A percentile compares a stretch with the other conserved stretches of the same genome.
Conservation (phyloP, 2,888 invertebrate genomes). For the Parapristionchus giblindavisi region DNA sequence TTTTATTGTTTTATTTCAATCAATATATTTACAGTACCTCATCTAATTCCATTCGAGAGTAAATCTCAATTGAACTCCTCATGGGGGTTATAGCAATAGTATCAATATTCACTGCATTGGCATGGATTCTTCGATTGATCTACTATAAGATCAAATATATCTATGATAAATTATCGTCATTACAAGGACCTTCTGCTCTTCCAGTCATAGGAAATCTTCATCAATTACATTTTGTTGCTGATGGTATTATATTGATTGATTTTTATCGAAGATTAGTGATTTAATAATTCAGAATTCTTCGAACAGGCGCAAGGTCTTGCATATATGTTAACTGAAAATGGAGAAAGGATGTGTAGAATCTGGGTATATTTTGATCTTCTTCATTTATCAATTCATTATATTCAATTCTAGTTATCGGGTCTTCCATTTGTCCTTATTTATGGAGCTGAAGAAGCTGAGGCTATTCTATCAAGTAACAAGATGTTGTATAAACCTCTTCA, state of each 20-base stretch:
- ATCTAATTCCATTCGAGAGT: no score
- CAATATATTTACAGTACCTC: no score
- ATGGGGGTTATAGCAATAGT: conserved; percentile 22
- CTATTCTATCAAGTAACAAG: conserved; percentile 69
- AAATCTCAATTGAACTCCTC: neutral
- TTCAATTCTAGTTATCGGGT: conserved; percentile 38
- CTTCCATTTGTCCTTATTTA: conserved; percentile 67
- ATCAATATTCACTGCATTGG: neutral
- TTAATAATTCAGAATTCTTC: conserved; percentile 61
- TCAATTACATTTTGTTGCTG: conserved; percentile 65
- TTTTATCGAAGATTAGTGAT: neutral
- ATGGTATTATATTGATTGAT: conserved; percentile 43
- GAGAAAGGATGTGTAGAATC: conserved; percentile 59
- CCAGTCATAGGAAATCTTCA: conserved; percentile 66
- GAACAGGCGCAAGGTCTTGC: conserved; percentile 67
- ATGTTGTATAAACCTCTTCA: conserved; percentile 71
- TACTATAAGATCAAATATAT: conserved; percentile 26
- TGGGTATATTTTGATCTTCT: conserved; percentile 58
- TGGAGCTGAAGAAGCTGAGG: conserved; percentile 68
- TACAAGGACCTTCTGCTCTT: conserved; percentile 60
- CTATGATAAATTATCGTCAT: conserved; percentile 16
- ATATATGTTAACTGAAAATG: conserved; percentile 61
- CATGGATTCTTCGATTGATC: conserved; percentile 8
- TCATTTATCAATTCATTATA: neutral
- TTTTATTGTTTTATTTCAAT: no score